A percentile compares a stretch with the other conserved stretches of the same genome.
Evolutionary conservation across 2,113 vertebrate genomes (phyloP).

Genomic region (Phyllostomus discolor): DNA sequence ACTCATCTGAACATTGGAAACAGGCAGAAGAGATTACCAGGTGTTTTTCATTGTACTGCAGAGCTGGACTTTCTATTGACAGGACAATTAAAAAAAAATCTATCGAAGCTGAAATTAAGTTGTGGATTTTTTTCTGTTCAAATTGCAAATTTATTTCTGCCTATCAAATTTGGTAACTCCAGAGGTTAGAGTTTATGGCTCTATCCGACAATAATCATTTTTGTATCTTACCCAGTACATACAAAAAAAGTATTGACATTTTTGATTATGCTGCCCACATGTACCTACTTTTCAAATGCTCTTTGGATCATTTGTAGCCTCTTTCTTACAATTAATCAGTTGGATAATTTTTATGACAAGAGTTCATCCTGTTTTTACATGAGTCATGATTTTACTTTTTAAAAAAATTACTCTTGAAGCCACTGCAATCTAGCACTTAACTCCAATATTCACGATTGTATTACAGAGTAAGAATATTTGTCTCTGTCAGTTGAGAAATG

Average conservation of each 20-base stretch:
- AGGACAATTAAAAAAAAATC: background rate
- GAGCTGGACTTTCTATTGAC: background rate
- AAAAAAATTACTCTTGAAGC: background rate
- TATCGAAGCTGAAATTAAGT: background rate
- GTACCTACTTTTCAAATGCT: background rate
- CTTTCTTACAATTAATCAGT: background rate
- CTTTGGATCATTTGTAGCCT: background rate
- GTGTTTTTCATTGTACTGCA: background rate
- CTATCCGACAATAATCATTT: background rate
- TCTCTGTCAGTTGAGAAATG: background rate
- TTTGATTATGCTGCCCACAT: background rate
- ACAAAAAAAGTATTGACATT: background rate
- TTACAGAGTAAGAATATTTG: background rate
- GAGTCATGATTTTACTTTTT: slow-evolving; percentile 17
- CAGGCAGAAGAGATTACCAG: background rate
- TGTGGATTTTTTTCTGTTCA: background rate
- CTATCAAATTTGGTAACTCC: background rate
- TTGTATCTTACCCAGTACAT: background rate
- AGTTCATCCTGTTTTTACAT: background rate
- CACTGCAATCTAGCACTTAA: background rate
- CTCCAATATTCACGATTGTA: background rate
- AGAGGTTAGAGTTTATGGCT: background rate
- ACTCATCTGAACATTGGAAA: background rate
- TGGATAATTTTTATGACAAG: background rate
- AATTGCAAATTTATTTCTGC: background rate